Percentiles rank a stretch among this genome's conserved stretches.
These are phyloP conservation scores for Anhinga rufa DNA, from an alignment of 2,113 vertebrate genomes.

Conservation along the genomic window DNA sequence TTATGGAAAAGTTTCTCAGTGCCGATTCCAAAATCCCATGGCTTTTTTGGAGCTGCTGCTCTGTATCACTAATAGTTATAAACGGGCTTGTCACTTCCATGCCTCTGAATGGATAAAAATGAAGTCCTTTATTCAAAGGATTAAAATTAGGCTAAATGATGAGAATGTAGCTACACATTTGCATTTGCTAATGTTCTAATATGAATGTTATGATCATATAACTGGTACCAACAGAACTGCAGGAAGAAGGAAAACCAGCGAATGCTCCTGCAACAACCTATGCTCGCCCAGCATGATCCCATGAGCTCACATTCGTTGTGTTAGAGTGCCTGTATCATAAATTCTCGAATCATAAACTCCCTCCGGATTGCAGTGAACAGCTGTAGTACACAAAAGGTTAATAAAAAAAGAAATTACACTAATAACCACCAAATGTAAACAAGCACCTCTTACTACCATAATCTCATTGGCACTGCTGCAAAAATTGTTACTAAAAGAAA, in stretches of 20 bases:
- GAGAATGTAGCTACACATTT: neutral
- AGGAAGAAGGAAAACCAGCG: neutral
- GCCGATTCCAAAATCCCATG: constrained; percentile 43
- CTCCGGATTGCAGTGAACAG: neutral
- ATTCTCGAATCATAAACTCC: neutral
- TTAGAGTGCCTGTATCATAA: neutral
- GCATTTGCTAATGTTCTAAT: neutral
- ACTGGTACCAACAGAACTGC: neutral
- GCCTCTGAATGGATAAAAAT: neutral
- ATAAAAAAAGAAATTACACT: neutral
- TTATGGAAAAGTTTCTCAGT: constrained; percentile 58
- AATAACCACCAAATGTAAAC: neutral
- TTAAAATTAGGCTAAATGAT: neutral
- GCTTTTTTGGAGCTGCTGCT: constrained; percentile 34
- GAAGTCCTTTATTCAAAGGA: neutral
- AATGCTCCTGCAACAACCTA: neutral
- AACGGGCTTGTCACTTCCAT: constrained; percentile 1
- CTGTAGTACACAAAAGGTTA: neutral
- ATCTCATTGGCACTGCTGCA: neutral
- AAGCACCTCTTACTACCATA: neutral
- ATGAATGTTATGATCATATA: neutral
- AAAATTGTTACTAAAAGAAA: neutral
- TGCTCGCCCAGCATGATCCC: neutral
- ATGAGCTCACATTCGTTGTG: neutral
- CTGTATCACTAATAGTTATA: constrained; percentile 34